These are phyloP conservation scores for Cryptocheilus praepositus DNA, from an alignment of 2,888 invertebrate genomes.

Conservation along the genomic window DNA sequence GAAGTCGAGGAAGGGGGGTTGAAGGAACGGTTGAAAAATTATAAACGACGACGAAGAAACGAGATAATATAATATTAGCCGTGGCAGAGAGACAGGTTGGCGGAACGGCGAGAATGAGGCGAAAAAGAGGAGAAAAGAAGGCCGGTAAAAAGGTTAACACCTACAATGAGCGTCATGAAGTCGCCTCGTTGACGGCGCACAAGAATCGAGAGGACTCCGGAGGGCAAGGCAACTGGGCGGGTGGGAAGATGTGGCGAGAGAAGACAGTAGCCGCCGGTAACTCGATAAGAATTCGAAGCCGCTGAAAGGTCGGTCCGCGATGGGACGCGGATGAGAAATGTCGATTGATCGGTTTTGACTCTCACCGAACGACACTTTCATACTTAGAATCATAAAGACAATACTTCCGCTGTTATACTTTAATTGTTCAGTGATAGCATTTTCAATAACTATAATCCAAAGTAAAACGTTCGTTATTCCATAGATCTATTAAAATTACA, in stretches of 20 bases:
- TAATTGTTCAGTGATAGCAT: no score
- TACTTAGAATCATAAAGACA: no score
- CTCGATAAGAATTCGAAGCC: constrained; percentile 25
- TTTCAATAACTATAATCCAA: no score
- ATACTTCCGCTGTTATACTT: no score
- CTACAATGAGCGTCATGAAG: constrained; percentile 60
- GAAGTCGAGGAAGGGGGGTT: constrained; percentile 5
- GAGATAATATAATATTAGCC: constrained; percentile 73
- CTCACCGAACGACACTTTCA: no score
- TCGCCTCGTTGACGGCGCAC: background rate
- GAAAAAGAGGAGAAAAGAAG: constrained; percentile 40
- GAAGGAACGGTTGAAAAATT: constrained; percentile 61
- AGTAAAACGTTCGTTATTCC: no score
- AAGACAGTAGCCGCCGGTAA: constrained; percentile 40
- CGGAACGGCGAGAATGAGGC: constrained; percentile 18
- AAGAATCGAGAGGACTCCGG: constrained; percentile 4
- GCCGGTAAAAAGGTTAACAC: constrained; percentile 66
- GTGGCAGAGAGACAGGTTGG: constrained; percentile 40
- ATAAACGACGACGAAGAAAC: constrained; percentile 69
- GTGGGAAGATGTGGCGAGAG: constrained; percentile 15
- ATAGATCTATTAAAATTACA: no score
- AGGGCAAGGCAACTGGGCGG: constrained; percentile 14
- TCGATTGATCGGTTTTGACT: no score
- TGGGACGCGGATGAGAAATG: no score
- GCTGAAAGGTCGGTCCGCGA: constrained; percentile 27